Evolutionary conservation across 2,113 vertebrate genomes (phyloP).

Genomic region (Dipodomys spectabilis): DNA sequence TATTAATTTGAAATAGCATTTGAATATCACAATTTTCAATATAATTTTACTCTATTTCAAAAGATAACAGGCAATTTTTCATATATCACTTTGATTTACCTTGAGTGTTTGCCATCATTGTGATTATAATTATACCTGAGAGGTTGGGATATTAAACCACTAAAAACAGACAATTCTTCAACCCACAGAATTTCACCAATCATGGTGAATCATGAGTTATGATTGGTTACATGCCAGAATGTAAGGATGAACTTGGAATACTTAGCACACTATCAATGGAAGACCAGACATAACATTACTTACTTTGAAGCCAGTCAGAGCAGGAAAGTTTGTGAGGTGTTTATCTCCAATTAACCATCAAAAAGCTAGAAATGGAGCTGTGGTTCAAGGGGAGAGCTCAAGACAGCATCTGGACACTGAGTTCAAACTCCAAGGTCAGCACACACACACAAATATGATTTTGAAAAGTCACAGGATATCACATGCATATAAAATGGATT

Average conservation of each 20-base stretch:
- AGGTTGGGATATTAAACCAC: background rate
- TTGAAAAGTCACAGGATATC: background rate
- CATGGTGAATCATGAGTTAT: background rate
- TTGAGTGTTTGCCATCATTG: background rate
- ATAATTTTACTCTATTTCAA: conserved; percentile 2
- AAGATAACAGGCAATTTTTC: background rate
- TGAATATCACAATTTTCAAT: background rate
- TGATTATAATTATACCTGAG: background rate
- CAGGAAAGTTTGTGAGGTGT: too few species aligned
- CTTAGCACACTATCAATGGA: background rate
- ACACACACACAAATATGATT: background rate
- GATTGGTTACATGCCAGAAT: background rate
- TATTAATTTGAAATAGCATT: background rate
- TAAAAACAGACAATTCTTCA: background rate
- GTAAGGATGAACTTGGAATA: background rate
- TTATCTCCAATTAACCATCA: too few species aligned
- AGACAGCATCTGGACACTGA: too few species aligned
- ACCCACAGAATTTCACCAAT: background rate
- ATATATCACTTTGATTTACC: background rate
- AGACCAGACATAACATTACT: background rate
- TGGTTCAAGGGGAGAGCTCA: too few species aligned
- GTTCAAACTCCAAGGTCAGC: too few species aligned
- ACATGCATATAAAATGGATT: background rate
- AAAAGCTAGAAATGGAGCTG: too few species aligned
- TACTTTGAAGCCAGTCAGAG: too few species aligned